Percentiles rank a stretch among this genome's conserved stretches.
Conservation (phyloP, 2,797 vertebrate genomes). For the Syndactyla subalaris region DNA sequence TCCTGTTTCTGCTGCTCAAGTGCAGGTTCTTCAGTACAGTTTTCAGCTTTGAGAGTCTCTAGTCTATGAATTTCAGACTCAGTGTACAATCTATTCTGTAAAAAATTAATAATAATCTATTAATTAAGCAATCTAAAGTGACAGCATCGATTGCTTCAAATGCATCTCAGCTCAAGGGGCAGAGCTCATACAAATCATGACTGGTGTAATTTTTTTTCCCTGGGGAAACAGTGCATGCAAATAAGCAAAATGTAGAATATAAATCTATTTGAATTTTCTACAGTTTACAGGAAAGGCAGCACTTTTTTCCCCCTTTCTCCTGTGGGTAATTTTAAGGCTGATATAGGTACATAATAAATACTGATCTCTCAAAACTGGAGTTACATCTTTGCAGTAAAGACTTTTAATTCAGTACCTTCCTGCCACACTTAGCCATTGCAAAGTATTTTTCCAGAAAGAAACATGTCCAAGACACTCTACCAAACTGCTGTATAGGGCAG, state of each 20-base stretch:
- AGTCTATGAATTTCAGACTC: neutral
- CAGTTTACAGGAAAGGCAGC: neutral
- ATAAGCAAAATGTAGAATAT: neutral
- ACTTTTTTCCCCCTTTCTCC: neutral
- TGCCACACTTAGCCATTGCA: neutral
- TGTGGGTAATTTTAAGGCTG: neutral
- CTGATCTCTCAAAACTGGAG: neutral
- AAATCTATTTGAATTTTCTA: neutral
- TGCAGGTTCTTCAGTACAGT: neutral
- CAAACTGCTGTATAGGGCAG: rapidly evolving
- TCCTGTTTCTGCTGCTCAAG: neutral
- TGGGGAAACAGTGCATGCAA: neutral
- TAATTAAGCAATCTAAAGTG: neutral
- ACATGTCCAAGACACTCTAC: neutral
- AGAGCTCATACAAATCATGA: neutral
- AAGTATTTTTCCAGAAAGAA: neutral
- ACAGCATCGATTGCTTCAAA: neutral
- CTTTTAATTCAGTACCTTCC: neutral
- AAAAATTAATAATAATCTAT: neutral
- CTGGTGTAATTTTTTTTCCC: neutral
- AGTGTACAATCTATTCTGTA: slow-evolving; percentile 34
- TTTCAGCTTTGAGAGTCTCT: slow-evolving; percentile 22
- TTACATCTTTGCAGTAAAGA: neutral
- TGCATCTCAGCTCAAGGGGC: neutral
- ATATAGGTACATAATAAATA: rapidly evolving